Evolutionary conservation across 2,797 vertebrate species (phyloP).

Genomic region (Falco concolor): DNA sequence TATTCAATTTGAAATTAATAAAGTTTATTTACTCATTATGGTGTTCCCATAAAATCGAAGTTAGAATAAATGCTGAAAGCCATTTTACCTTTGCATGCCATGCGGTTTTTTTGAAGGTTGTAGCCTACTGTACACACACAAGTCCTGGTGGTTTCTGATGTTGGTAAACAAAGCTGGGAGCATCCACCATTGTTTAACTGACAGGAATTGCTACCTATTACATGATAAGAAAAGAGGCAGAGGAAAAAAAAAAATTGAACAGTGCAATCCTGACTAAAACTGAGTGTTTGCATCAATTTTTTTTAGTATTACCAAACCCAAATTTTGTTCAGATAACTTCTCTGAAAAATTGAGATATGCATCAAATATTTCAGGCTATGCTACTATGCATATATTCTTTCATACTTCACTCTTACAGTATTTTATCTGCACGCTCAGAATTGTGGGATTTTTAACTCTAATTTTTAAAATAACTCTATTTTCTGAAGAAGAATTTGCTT

Average conservation of each 20-base stretch:
- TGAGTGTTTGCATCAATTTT: rapidly evolving
- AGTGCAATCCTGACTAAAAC: neutral
- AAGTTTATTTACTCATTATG: neutral
- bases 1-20: neutral
- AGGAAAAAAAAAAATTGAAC: neutral
- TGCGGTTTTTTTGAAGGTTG: conserved; percentile 88
- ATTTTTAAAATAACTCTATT: neutral
- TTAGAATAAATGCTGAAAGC: neutral
- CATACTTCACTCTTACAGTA: neutral
- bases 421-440: neutral
- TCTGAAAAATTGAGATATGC: neutral
- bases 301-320: neutral
- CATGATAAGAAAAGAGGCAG: neutral
- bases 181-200: conserved; percentile 94
- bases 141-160: conserved; percentile 89
- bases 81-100: conserved; percentile 88
- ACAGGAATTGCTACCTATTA: conserved; percentile 89
- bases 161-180: conserved; percentile 95
- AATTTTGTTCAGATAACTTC: neutral
- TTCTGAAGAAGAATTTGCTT: neutral
- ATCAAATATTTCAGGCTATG: neutral
- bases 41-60: neutral
- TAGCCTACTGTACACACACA: conserved; percentile 95
- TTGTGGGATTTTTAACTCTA: rapidly evolving
- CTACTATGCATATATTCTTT: neutral